Evolutionary conservation across 2,113 vertebrate species (phyloP).

Genomic region (Sceloporus tristichus): DNA sequence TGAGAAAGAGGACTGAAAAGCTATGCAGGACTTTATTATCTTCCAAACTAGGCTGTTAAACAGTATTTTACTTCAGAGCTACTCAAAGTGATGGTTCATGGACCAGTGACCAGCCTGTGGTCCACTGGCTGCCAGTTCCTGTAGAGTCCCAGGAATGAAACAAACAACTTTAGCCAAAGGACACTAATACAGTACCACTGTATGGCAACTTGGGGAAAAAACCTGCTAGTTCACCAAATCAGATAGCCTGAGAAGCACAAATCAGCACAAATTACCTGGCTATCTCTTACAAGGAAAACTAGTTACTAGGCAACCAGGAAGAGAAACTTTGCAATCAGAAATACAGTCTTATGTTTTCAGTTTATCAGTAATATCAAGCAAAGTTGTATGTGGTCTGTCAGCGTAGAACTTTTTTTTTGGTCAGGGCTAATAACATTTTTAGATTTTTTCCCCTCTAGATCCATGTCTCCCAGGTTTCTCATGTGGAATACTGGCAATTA

Average conservation of each 20-base stretch:
- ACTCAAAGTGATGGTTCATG: too few species aligned
- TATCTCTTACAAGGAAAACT: background rate
- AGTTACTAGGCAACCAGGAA: background rate
- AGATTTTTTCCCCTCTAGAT: background rate
- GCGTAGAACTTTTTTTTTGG: background rate
- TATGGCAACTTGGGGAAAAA: too few species aligned
- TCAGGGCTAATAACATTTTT: background rate
- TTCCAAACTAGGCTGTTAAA: slow-evolving; percentile 10
- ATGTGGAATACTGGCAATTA: too few species aligned
- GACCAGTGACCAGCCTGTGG: too few species aligned
- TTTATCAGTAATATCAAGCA: too few species aligned
- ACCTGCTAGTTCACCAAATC: too few species aligned
- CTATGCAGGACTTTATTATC: background rate
- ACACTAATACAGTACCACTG: too few species aligned
- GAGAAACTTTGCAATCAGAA: background rate
- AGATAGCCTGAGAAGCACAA: background rate
- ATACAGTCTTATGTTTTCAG: background rate
- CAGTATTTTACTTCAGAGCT: background rate
- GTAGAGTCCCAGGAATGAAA: too few species aligned
- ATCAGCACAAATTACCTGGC: background rate
- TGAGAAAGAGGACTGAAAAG: background rate
- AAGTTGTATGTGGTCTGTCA: background rate
- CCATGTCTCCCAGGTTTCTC: too few species aligned
- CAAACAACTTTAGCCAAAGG: too few species aligned
- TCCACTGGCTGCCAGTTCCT: too few species aligned